Evolutionary conservation across 1,140 invertebrate genomes (phyloP).

Genomic region (Scaptomyza montana): DNA sequence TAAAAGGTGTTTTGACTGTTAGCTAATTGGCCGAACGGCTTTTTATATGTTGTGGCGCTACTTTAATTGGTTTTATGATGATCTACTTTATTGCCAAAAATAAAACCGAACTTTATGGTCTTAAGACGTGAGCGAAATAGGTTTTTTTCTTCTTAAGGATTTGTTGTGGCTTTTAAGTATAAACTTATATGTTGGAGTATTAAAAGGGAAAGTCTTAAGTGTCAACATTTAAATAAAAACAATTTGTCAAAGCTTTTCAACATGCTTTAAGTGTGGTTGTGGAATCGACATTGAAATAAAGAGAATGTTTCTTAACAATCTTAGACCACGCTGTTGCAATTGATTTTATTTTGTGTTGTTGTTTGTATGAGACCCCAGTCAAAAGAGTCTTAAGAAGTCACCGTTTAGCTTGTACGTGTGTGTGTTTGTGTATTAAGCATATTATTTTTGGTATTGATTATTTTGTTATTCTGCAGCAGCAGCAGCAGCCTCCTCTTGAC

Average conservation of each 20-base stretch:
- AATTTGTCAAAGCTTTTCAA: too few species aligned
- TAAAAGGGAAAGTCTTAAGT: too few species aligned
- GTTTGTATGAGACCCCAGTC: slow-evolving; percentile 38
- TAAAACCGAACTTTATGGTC: not conserved
- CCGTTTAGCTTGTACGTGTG: slow-evolving; percentile 41
- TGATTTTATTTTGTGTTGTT: not conserved
- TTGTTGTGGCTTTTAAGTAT: not conserved
- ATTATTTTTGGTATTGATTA: slow-evolving; percentile 1
- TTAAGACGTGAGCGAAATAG: not conserved
- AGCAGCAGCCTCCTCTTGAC: not conserved
- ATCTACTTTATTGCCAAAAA: slow-evolving; percentile 4
- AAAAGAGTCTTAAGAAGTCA: slow-evolving; percentile 56
- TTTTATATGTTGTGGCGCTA: not conserved
- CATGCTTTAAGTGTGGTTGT: too few species aligned
- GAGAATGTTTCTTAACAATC: not conserved
- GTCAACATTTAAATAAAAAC: too few species aligned
- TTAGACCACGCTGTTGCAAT: slow-evolving; percentile 35
- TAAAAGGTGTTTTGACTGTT: slow-evolving; percentile 22
- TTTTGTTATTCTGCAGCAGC: not conserved
- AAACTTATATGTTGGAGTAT: not conserved
- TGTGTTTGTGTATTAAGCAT: slow-evolving; percentile 1
- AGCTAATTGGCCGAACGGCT: slow-evolving; percentile 13
- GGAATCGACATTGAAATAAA: too few species aligned
- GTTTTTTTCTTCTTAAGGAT: not conserved
- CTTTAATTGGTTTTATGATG: slow-evolving; percentile 4